A percentile compares a stretch with the other conserved stretches of the same genome.
Evolutionary conservation across 2,113 vertebrate genomes (phyloP).

Genomic region (Glaucomys volans): DNA sequence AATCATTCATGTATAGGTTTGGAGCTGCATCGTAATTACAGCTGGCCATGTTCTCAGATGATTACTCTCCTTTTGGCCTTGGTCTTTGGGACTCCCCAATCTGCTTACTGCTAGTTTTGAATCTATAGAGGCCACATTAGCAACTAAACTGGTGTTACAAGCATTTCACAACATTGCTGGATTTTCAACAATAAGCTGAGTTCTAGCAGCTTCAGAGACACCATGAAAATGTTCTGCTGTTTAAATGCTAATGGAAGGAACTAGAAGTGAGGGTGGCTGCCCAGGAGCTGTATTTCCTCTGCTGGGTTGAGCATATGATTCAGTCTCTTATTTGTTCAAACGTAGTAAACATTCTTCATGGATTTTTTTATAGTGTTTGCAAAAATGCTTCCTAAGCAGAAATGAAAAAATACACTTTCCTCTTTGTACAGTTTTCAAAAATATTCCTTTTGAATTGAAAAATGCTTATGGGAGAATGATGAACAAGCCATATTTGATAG

Average conservation of each 20-base stretch:
- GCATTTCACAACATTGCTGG: neutral
- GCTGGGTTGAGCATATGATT: conserved; percentile 12
- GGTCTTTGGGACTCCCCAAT: neutral
- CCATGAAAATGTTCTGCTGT: neutral
- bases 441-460: conserved; percentile 74
- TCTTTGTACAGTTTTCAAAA: conserved; percentile 76
- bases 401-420: conserved; percentile 57
- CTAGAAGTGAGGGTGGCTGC: neutral
- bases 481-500: conserved; percentile 83
- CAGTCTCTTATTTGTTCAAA: conserved; percentile 61
- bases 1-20: conserved; percentile 31
- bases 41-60: neutral
- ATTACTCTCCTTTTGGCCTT: conserved; percentile 34
- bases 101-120: neutral
- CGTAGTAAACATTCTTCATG: conserved; percentile 70
- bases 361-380: conserved; percentile 63
- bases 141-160: neutral
- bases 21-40: neutral
- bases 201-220: neutral
- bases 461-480: conserved; percentile 57
- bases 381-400: conserved; percentile 76
- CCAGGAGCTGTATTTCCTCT: neutral
- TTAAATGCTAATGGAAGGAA: conserved; percentile 26
- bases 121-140: neutral
- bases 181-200: neutral